Evolutionary conservation across 2,888 invertebrate species (phyloP).

Genomic region (Scaptomyza tumidula): DNA sequence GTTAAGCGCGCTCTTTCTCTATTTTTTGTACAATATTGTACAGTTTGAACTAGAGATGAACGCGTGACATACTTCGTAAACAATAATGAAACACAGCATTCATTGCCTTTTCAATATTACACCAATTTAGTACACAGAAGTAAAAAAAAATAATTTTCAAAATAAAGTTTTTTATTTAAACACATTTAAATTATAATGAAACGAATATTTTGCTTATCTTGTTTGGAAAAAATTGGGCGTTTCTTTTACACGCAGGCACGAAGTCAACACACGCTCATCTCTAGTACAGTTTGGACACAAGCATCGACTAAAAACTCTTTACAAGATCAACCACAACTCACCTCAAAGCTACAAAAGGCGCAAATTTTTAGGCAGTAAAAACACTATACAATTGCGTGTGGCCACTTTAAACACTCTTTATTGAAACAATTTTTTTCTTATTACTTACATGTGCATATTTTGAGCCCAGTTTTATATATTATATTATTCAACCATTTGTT

Average conservation of each 20-base stretch:
- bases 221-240: background rate
- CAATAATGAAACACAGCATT: background rate
- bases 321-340: constrained; percentile 47
- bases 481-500: constrained; percentile 72
- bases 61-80: constrained; percentile 5
- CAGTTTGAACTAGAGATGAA: constrained; percentile 63
- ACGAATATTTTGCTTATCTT: background rate
- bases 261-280: constrained; percentile 37
- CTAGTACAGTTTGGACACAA: constrained; percentile 59
- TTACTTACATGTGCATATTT: constrained; percentile 9
- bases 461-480: constrained; percentile 51
- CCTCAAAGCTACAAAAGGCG: constrained; percentile 54
- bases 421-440: constrained; percentile 1
- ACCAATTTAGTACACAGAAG: background rate
- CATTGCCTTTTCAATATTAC: background rate
- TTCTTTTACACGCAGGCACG: background rate
- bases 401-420: constrained; percentile 10
- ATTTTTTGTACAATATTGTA: constrained; percentile 65
- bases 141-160: background rate
- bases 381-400: constrained; percentile 25
- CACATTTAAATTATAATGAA: background rate
- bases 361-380: constrained; percentile 48
- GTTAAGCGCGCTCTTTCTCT: constrained; percentile 14
- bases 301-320: constrained; percentile 37
- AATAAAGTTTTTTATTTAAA: too few relatives aligned